Evolutionary conservation across 1,140 invertebrate genomes (phyloP).

Genomic region (Drosophila pandora): DNA sequence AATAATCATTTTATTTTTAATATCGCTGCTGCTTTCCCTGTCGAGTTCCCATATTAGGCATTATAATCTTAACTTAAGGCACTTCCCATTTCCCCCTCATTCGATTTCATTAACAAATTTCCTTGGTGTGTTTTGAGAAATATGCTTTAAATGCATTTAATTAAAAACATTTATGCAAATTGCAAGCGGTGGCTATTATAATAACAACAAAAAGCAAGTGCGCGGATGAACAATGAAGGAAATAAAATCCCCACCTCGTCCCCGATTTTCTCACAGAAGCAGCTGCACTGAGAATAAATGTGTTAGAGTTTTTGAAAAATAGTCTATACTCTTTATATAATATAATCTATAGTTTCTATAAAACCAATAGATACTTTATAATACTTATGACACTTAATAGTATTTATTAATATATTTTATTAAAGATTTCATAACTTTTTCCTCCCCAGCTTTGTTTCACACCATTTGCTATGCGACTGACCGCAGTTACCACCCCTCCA

Average conservation of each 20-base stretch:
- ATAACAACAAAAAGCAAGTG: slow-evolving; percentile 57
- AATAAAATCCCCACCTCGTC: neutral
- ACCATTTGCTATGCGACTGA: slow-evolving; percentile 77
- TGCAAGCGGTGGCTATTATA: slow-evolving; percentile 52
- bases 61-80: slow-evolving; percentile 30
- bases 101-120: slow-evolving; percentile 67
- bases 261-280: neutral
- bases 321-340: too few relatives aligned
- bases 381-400: neutral
- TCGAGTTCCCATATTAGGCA: slow-evolving; percentile 21
- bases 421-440: neutral
- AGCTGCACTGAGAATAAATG: neutral
- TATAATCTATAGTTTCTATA: too few relatives aligned
- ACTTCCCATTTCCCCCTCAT: slow-evolving; percentile 58
- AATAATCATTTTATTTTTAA: neutral
- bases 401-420: neutral
- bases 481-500: slow-evolving; percentile 42
- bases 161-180: slow-evolving; percentile 81
- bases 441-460: slow-evolving; percentile 54
- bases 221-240: slow-evolving; percentile 61
- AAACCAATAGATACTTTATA: too few relatives aligned
- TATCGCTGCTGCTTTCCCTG: slow-evolving; percentile 19
- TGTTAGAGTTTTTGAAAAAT: too few relatives aligned
- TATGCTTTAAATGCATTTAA: slow-evolving; percentile 75
- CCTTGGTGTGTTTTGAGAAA: slow-evolving; percentile 58